Evolutionary conservation across 2,888 invertebrate species (phyloP), one percentile per base, ranked within the genome.

Genomic region (Brachyptera putata): DNA sequence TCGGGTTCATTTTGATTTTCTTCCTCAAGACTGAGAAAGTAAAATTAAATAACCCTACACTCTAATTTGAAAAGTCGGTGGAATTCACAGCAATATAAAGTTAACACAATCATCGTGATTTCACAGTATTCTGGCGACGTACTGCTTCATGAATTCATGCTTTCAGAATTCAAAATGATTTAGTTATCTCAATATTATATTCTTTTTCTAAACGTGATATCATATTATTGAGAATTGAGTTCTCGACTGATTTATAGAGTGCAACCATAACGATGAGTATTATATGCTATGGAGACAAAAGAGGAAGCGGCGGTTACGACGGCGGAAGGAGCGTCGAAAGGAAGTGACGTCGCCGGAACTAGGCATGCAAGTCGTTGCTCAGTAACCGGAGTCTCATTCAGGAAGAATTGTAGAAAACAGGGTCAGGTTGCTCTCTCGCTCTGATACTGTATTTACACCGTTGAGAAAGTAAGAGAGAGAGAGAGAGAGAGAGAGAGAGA

Each of bases 61-160:
- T n/a, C n/a, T n/a, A n/a, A n/a, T n/a, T n/a, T n/a, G n/a, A n/a
- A n/a, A n/a, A n/a, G n/a, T n/a, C n/a, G n/a, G n/a, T n/a, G n/a
- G n/a, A n/a, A n/a, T n/a, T n/a, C n/a, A n/a, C n/a, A n/a, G n/a
- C n/a, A n/a, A n/a, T n/a, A n/a, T 53, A n/a, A 53, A 53, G 53
- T 53, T 53, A 36, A 34, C 53, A 30, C 53, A 53, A 36, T 36
- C 53, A 53, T 53, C 16, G 53, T 21, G 53, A 53, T 53, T 36
- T 36, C 22, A 36, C 30, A 53, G 34, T 34, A 41, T 41, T 41
- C 16, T 18, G 16, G 16, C 21, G 21, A n/a, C 5, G 21, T 16
- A 7, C 41, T 41, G 41, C 41, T 13, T n/a, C 16, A 7, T 41
- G 41, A 7, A 41, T 3, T 16, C 18, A 7, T 5, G 18, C 16